Evolutionary conservation across 1,140 invertebrate genomes (phyloP), one percentile per base, ranked within the genome.

Genomic region (Episyrphus balteatus): DNA sequence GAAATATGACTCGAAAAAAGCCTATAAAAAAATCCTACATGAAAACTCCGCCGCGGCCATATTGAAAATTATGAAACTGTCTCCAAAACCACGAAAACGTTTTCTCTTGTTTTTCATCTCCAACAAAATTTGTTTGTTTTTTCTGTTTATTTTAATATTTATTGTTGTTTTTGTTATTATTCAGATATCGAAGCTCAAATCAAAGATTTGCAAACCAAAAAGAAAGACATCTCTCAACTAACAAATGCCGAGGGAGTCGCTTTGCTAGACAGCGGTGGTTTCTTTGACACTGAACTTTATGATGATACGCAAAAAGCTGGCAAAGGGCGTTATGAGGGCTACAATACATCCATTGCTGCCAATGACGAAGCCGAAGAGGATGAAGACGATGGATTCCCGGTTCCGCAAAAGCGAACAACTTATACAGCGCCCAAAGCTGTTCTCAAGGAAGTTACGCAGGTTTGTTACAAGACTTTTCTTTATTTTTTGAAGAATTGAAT

Each of bases 181-280:
- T 15, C 69, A 95, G 92, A 93, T 66, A 93, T 95, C 64, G 92
- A 96, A 72, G 88, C 88, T 19, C 88, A 94, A 67, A 92, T 95
- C 56, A 73, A 81, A 49, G 89, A 92, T 57, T 83, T 95, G 53
- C 92, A 95, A 68, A 79, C 82, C 18, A 88, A 88, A 58, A 91
- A 90, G 65, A 88, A 84, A 58, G 83, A 85, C 55, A 72, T 79
- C 42, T n/a, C n/a, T n/a, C 72, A 75, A 18, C 82, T 85, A 53
- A 75, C 73, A 38, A 75, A 77, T 6, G 57, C 55, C 3, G 73
- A 75, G 9, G 80, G 88, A 47, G 88, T 94, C n/a, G 86, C 86
- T 3, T 71, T 96, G 41, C 87, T 89, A 45, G 86, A 92, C 54
- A 83, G 82, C 58, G 89, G 88, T 11, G 88, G 82, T 58, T 95